A percentile compares a stretch with the other conserved stretches of the same genome.
Conservation (phyloP, 2,113 vertebrate species). For the Nesospiza acunhae region DNA sequence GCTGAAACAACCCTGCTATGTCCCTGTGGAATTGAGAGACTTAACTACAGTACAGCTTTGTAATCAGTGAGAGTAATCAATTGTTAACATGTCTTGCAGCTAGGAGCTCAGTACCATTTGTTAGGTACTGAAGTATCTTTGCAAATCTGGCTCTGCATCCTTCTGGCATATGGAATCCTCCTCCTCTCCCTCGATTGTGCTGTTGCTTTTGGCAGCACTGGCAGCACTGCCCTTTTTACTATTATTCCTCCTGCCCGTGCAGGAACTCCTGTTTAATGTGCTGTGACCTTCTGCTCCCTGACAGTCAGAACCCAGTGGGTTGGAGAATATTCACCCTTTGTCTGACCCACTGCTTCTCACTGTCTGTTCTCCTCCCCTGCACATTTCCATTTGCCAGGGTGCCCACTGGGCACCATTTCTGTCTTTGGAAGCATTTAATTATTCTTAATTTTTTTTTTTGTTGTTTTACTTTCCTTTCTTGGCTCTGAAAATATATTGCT, state of each 20-base stretch:
- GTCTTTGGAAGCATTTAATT: neutral
- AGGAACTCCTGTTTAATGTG: neutral
- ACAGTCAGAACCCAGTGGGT: neutral
- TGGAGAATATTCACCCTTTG: neutral
- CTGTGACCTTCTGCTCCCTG: neutral
- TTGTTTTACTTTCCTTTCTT: neutral
- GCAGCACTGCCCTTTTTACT: neutral
- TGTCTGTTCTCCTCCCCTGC: neutral
- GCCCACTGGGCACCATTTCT: neutral
- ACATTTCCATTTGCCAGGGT: neutral
- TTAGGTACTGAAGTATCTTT: conserved; percentile 16
- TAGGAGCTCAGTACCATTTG: neutral
- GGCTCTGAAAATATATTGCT: neutral
- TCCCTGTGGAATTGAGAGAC: neutral
- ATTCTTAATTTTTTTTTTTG: neutral
- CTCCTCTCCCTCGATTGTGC: neutral
- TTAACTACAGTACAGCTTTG: neutral
- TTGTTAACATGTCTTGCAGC: conserved; percentile 23
- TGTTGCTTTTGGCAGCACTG: conserved; percentile 14
- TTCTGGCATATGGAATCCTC: conserved; percentile 22
- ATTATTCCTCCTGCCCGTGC: neutral
- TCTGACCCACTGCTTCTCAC: neutral
- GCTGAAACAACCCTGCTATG: neutral
- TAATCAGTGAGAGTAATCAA: neutral
- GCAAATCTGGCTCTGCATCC: conserved; percentile 4